phyloP scores from a whole-genome alignment of 2,113 vertebrate species.

The Cricetomys ansorgei region DNA sequence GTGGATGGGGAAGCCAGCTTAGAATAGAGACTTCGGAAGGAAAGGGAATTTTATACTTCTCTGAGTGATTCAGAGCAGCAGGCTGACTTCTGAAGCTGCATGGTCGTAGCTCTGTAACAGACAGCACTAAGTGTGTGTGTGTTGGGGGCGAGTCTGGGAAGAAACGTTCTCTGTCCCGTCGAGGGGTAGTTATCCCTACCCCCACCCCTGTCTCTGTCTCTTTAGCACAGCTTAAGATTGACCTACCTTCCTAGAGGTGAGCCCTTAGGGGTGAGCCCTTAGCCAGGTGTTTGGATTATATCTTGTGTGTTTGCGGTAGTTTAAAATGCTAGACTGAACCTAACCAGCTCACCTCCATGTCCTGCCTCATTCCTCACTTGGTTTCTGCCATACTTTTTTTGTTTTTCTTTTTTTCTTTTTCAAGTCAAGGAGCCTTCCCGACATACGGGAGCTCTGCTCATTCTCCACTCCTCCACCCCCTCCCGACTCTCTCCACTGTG shows the following conservation, averaged over 20 bases:
- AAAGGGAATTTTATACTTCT: background rate
- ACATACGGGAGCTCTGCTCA: background rate
- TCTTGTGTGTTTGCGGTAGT: background rate
- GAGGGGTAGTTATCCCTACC: background rate
- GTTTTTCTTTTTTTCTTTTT: too few species aligned
- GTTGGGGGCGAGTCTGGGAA: background rate
- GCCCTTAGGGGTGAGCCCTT: too few species aligned
- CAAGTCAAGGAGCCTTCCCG: background rate
- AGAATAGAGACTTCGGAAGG: background rate
- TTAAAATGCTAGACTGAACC: background rate
- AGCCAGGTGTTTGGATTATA: background rate
- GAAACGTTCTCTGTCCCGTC: too few species aligned
- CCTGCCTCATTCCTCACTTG: background rate
- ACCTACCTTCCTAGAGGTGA: too few species aligned
- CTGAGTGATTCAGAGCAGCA: background rate
- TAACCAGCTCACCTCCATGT: background rate
- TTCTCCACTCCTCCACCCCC: background rate
- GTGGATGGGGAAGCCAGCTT: background rate
- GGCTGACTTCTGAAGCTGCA: background rate
- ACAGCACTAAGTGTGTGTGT: too few species aligned
- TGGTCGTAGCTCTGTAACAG: background rate
- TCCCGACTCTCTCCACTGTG: background rate
- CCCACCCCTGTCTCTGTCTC: too few species aligned
- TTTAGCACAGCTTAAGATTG: too few species aligned
- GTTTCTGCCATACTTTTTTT: background rate